Evolutionary conservation across 2,797 vertebrate genomes (phyloP), one percentile per base, ranked within the genome.

Genomic region (Morus bassanus): DNA sequence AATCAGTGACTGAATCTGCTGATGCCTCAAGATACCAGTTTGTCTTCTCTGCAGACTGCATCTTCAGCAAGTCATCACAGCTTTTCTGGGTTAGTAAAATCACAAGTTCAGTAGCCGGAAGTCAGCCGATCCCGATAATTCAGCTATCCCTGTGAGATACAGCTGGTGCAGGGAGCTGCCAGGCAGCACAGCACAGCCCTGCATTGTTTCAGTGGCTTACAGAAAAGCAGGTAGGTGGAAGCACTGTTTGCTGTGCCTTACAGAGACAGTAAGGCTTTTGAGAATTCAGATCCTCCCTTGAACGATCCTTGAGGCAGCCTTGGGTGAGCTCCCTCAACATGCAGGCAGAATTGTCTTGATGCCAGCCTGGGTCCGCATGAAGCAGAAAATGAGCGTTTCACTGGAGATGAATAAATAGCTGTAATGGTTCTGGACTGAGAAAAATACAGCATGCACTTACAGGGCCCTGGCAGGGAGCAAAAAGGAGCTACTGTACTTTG

Each of bases 401-500:
- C 28, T 7, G 7, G 64, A 80, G 74, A 45, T 85, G 57, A 81
- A 88, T 95, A 94, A 96, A 94, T 30, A 73, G 57, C 61, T 0
- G 2, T 82, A 46, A 84, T 80, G 31, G 51, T 53, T 91, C 72
- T 89, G 85, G 45, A 17, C 53, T 95, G 90, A 94, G 95, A 96
- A 69, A 93, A 96, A 93, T 88, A 88, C 84, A 83, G 78, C 31
- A 10, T 74, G 35, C 28, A 7, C 51, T 89, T 48, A n/a, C 37
- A 83, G 64, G 30, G 60, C 65, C 50, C 81, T 92, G 93, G 76
- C 84, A 95, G 67, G 54, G 76, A 86, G 69, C 39, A 97, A 57
- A 91, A 96, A 89, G 54, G 76, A 93, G 73, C 73, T 95, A 69
- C 94, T 96, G 91, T 96, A 28, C 54, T 93, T 85, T 93, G 74